A percentile compares a stretch with the other conserved stretches of the same genome.
Evolutionary conservation across 2,888 invertebrate genomes (phyloP).

Genomic region (Sinohyriopsis cumingii): DNA sequence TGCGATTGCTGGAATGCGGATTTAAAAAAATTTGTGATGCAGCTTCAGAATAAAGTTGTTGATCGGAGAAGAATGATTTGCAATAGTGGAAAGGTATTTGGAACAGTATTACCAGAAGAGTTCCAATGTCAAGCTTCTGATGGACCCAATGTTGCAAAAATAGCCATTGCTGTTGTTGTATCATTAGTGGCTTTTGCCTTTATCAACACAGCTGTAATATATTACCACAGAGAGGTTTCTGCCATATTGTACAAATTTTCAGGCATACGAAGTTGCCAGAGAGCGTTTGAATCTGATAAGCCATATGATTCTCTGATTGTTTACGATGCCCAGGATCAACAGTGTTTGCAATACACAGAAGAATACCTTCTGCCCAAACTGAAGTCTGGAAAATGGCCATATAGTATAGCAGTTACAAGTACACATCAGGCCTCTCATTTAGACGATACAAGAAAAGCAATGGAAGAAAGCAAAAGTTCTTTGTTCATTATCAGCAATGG

Average conservation of each 20-base stretch:
- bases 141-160: constrained; percentile 4
- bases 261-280: constrained; percentile 30
- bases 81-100: constrained; percentile 16
- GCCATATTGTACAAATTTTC: constrained; percentile 30
- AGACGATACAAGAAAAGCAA: constrained; percentile 24
- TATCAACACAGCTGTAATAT: constrained; percentile 19
- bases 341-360: constrained; percentile 32
- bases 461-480: constrained; percentile 40
- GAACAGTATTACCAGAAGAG: constrained; percentile 14
- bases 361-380: constrained; percentile 28
- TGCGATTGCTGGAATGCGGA: constrained; percentile 35
- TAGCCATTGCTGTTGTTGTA: constrained; percentile 24
- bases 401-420: background rate
- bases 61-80: constrained; percentile 29
- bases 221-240: constrained; percentile 37
- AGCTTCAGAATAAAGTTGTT: constrained; percentile 25
- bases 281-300: constrained; percentile 19
- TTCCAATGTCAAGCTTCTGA: constrained; percentile 17
- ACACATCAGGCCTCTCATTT: constrained; percentile 5
- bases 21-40: constrained; percentile 35
- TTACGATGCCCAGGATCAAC: constrained; percentile 38
- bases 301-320: constrained; percentile 37
- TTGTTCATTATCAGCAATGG: constrained; percentile 37
- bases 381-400: constrained; percentile 9
- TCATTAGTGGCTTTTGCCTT: constrained; percentile 16